phyloP scores from a whole-genome alignment of 1,140 invertebrate species.

The Drosophila saltans region DNA sequence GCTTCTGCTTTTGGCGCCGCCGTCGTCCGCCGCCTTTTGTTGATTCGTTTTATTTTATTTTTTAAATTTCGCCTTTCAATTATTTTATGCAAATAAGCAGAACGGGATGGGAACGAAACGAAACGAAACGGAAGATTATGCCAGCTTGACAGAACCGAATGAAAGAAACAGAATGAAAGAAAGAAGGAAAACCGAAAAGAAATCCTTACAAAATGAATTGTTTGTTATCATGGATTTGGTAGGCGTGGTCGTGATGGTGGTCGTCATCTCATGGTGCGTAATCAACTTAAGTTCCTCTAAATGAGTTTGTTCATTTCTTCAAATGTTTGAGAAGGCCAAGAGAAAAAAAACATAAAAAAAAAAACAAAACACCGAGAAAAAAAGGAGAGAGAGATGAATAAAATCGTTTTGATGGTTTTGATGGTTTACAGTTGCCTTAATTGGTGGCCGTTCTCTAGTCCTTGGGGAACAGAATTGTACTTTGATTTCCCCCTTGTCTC shows the following conservation, averaged over 20 bases:
- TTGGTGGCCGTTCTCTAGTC: slow-evolving; percentile 15
- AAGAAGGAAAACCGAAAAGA: slow-evolving; percentile 36
- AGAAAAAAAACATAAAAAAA: slow-evolving; percentile 17
- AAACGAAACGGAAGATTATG: slow-evolving; percentile 60
- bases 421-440: slow-evolving; percentile 20
- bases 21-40: slow-evolving; percentile 58
- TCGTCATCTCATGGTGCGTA: slow-evolving; percentile 40
- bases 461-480: slow-evolving; percentile 15
- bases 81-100: slow-evolving; percentile 81
- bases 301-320: slow-evolving; percentile 71
- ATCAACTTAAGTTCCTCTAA: slow-evolving; percentile 78
- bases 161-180: background rate
- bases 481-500: slow-evolving; percentile 3
- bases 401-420: slow-evolving; percentile 36
- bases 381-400: slow-evolving; percentile 15
- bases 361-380: background rate
- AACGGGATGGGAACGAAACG: slow-evolving; percentile 49
- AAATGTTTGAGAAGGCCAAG: slow-evolving; percentile 50
- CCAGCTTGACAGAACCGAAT: slow-evolving; percentile 70
- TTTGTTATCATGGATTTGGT: slow-evolving; percentile 67
- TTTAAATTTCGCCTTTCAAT: slow-evolving; percentile 81
- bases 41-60: slow-evolving; percentile 55
- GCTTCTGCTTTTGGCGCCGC: slow-evolving; percentile 28
- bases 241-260: slow-evolving; percentile 25
- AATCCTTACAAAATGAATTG: slow-evolving; percentile 77